These are phyloP conservation scores for Capra hircus DNA, from an alignment of 2,113 vertebrate genomes.

Conservation along the genomic window DNA sequence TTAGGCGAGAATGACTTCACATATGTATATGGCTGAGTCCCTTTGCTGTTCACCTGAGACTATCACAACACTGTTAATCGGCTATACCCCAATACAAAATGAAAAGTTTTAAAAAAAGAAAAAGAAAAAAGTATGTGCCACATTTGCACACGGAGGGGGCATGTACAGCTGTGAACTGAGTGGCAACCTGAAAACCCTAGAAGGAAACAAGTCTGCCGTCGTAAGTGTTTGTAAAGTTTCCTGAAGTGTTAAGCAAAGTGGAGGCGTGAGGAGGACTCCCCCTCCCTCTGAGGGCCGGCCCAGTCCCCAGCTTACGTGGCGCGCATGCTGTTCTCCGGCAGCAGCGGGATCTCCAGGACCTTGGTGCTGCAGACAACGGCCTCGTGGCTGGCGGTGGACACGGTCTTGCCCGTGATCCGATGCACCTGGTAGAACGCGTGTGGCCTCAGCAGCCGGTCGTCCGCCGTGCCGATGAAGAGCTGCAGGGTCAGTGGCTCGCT, in stretches of 20 bases:
- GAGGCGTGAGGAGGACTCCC: background rate
- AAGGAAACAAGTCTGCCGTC: constrained; percentile 65
- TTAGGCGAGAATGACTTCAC: background rate
- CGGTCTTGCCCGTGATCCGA: constrained; percentile 96
- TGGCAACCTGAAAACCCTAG: constrained; percentile 72
- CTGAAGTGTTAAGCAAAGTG: constrained; percentile 25
- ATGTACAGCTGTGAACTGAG: constrained; percentile 62
- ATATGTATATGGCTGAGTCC: background rate
- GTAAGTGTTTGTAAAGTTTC: constrained; percentile 52
- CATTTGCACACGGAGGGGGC: constrained; percentile 38
- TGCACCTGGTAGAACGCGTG: constrained; percentile 99
- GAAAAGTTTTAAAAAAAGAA: background rate
- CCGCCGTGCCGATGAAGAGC: constrained; percentile 98
- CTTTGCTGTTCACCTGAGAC: background rate
- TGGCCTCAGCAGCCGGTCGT: constrained; percentile 95
- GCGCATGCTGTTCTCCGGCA: constrained; percentile 96
- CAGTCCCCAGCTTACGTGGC: constrained; percentile 85
- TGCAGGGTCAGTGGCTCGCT: constrained; percentile 94
- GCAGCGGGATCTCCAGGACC: constrained; percentile 94
- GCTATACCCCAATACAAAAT: background rate
- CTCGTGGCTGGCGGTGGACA: constrained; percentile 96
- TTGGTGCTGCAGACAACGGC: constrained; percentile 95
- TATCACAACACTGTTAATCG: background rate
- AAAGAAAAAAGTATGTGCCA: background rate
- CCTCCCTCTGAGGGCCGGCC: accelerated